Evolutionary conservation across 2,888 invertebrate genomes (phyloP).

Genomic region (Sesamia inferens): DNA sequence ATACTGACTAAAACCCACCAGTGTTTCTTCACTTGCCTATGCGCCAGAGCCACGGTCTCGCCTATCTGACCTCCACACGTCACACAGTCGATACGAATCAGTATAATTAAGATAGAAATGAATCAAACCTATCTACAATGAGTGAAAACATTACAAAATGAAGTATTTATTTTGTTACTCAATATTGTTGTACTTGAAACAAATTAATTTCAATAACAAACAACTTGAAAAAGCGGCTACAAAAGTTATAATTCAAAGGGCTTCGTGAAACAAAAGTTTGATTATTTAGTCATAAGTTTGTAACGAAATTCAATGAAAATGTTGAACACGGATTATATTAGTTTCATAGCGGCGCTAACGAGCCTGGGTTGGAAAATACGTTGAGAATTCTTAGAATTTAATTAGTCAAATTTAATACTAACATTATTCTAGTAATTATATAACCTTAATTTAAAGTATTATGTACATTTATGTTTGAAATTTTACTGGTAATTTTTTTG

Average conservation of each 20-base stretch:
- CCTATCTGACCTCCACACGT: no score
- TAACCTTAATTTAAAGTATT: background rate
- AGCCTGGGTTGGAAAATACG: background rate
- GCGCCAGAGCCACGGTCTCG: no score
- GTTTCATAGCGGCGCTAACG: conserved; percentile 16
- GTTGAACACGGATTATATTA: conserved; percentile 33
- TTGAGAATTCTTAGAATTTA: background rate
- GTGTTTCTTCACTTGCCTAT: no score
- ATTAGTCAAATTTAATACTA: background rate
- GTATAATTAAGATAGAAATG: conserved; percentile 4
- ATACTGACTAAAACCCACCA: no score
- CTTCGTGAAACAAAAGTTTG: conserved; percentile 46
- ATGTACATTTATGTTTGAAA: background rate
- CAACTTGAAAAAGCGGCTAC: conserved; percentile 48
- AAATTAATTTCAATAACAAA: conserved; percentile 58
- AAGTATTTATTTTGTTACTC: conserved; percentile 47
- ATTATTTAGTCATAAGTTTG: conserved; percentile 40
- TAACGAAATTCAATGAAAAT: conserved; percentile 38
- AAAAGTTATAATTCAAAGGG: conserved; percentile 45
- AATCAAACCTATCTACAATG: conserved; percentile 25
- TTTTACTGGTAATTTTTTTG: background rate
- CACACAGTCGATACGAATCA: conserved; percentile 1
- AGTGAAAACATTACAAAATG: conserved; percentile 28
- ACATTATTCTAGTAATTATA: background rate
- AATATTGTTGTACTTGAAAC: conserved; percentile 48